Conservation (phyloP, 2,113 vertebrate species). For the Mesocricetus auratus region DNA sequence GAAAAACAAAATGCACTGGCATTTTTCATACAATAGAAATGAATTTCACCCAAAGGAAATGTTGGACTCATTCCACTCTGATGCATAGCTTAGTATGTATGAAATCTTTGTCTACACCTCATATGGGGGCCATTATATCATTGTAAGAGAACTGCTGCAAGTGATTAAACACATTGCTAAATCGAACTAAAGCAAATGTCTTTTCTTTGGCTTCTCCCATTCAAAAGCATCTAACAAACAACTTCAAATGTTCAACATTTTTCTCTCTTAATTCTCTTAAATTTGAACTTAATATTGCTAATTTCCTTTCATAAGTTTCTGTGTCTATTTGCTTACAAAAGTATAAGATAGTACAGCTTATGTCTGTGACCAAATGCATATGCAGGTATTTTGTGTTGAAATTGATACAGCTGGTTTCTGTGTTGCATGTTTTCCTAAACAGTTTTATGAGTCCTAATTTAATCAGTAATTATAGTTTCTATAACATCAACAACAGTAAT, state of each 20-base stretch:
- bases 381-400: neutral
- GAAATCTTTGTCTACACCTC: slow-evolving; percentile 31
- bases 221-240: neutral
- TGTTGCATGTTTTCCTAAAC: neutral
- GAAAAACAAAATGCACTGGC: slow-evolving; percentile 61
- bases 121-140: neutral
- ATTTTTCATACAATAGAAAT: slow-evolving; percentile 70
- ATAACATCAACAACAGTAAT: neutral
- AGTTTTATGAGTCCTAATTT: neutral
- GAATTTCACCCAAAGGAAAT: slow-evolving; percentile 67
- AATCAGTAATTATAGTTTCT: neutral
- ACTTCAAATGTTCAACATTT: neutral
- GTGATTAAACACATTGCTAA: slow-evolving; percentile 61
- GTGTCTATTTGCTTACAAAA: neutral
- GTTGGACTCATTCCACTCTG: slow-evolving; percentile 57
- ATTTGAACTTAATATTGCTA: neutral
- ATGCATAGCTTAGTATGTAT: neutral
- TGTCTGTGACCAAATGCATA: neutral
- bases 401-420: neutral
- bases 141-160: slow-evolving; percentile 40
- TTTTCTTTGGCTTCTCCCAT: neutral
- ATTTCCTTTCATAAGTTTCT: neutral
- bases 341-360: neutral
- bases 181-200: neutral
- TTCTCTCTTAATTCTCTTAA: neutral